Evolutionary conservation across 1,140 invertebrate species (phyloP).

Genomic region (Trinorchestia longiramus): DNA sequence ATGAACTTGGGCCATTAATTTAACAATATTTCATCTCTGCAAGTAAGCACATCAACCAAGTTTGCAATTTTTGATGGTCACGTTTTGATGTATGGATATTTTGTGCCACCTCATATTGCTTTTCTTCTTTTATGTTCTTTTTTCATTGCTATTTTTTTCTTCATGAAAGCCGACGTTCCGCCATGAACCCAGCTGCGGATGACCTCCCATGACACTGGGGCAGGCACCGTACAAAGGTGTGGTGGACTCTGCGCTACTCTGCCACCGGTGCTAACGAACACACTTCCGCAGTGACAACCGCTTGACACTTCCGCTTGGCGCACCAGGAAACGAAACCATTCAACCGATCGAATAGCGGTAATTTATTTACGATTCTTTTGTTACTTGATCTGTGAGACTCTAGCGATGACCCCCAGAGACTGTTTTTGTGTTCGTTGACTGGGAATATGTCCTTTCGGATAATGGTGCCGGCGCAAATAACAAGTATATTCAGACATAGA

Average conservation of each 20-base stretch:
- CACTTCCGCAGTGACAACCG: background rate
- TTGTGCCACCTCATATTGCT: background rate
- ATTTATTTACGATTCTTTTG: background rate
- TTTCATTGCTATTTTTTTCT: background rate
- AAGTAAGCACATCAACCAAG: background rate
- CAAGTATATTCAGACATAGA: no score
- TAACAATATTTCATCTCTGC: background rate
- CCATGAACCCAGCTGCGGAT: background rate
- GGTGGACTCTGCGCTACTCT: background rate
- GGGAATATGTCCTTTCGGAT: background rate
- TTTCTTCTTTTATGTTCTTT: background rate
- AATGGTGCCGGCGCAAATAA: background rate
- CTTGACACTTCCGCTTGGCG: background rate
- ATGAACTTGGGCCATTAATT: background rate
- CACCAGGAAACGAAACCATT: background rate
- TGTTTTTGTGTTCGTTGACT: background rate
- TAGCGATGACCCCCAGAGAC: background rate
- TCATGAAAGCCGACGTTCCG: background rate
- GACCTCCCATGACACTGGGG: background rate
- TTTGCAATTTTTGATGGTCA: background rate
- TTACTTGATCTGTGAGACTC: background rate
- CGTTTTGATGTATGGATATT: background rate
- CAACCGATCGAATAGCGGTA: background rate
- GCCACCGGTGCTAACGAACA: background rate
- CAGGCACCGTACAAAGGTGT: background rate